Evolutionary conservation across 2,888 invertebrate species (phyloP).

Genomic region (Andrena bucephala): DNA sequence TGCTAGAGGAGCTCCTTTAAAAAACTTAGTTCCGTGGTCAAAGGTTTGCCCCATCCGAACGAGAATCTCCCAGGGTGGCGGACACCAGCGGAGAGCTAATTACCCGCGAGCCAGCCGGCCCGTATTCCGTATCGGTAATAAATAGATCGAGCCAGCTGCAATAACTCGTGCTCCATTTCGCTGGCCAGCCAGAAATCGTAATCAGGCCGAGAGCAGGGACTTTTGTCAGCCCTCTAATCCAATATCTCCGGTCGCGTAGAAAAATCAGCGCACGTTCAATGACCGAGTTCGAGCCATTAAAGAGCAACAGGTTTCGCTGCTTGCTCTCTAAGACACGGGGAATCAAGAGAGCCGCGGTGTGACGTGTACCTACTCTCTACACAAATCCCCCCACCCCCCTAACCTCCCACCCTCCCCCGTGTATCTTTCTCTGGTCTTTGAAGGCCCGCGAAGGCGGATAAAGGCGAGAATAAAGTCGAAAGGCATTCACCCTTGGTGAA

Average conservation of each 20-base stretch:
- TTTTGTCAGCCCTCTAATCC: slow-evolving; percentile 33
- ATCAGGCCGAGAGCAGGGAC: slow-evolving; percentile 34
- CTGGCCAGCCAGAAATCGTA: slow-evolving; percentile 15
- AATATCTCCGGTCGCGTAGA: slow-evolving; percentile 34
- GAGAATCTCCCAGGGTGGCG: too few relatives aligned
- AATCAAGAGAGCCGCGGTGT: slow-evolving; percentile 60
- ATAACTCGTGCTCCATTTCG: slow-evolving; percentile 36
- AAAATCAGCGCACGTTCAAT: slow-evolving; percentile 65
- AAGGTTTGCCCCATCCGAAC: too few relatives aligned
- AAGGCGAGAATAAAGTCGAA: slow-evolving; percentile 76
- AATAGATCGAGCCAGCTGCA: slow-evolving; percentile 56
- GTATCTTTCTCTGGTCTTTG: slow-evolving; percentile 57
- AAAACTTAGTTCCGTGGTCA: too few relatives aligned
- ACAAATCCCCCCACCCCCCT: neutral
- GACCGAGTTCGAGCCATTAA: slow-evolving; percentile 66
- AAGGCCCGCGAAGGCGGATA: slow-evolving; percentile 68
- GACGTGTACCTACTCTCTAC: slow-evolving; percentile 56
- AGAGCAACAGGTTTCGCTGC: slow-evolving; percentile 72
- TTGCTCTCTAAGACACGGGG: slow-evolving; percentile 60
- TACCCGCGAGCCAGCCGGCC: neutral
- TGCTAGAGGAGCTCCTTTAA: too few relatives aligned
- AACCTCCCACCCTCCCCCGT: neutral
- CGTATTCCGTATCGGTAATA: neutral
- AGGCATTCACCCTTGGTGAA: slow-evolving; percentile 81
- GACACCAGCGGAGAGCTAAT: neutral